These are phyloP conservation scores for Carassius carassius DNA, from an alignment of 2,113 vertebrate species.

Conservation along the genomic window DNA sequence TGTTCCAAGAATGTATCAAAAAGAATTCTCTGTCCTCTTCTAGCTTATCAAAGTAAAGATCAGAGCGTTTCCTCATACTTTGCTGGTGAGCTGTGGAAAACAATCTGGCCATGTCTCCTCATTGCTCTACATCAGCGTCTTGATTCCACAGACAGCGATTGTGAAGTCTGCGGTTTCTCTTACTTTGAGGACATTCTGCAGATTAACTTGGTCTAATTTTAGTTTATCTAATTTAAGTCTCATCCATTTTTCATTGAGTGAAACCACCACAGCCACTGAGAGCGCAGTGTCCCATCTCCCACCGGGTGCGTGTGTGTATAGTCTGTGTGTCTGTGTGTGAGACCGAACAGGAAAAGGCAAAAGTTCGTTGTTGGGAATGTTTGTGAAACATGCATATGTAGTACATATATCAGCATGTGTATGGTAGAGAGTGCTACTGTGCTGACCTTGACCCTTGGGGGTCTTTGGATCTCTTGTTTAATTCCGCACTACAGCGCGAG, in stretches of 20 bases:
- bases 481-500: slow-evolving; percentile 35
- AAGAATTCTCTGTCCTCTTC: not conserved
- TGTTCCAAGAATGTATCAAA: not conserved
- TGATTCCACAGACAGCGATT: slow-evolving; percentile 40
- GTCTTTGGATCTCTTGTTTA: slow-evolving; percentile 46
- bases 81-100: slow-evolving; percentile 28
- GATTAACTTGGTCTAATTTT: slow-evolving; percentile 58
- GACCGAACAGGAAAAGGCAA: not conserved
- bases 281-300: slow-evolving; percentile 56
- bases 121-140: slow-evolving; percentile 35
- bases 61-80: not conserved
- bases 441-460: slow-evolving; percentile 41
- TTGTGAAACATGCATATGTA: not conserved
- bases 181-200: slow-evolving; percentile 54
- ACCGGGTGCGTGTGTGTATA: slow-evolving; percentile 43
- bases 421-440: not conserved
- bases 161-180: slow-evolving; percentile 54
- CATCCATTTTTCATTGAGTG: slow-evolving; percentile 63
- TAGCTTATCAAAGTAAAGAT: slow-evolving; percentile 18
- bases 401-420: not conserved
- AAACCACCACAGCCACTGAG: slow-evolving; percentile 56
- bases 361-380: not conserved
- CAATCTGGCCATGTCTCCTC: slow-evolving; percentile 11
- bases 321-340: slow-evolving; percentile 28
- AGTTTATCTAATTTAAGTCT: slow-evolving; percentile 61